phyloP scores from a whole-genome alignment of 2,888 invertebrate genomes.

The Mylabris sibirica region DNA sequence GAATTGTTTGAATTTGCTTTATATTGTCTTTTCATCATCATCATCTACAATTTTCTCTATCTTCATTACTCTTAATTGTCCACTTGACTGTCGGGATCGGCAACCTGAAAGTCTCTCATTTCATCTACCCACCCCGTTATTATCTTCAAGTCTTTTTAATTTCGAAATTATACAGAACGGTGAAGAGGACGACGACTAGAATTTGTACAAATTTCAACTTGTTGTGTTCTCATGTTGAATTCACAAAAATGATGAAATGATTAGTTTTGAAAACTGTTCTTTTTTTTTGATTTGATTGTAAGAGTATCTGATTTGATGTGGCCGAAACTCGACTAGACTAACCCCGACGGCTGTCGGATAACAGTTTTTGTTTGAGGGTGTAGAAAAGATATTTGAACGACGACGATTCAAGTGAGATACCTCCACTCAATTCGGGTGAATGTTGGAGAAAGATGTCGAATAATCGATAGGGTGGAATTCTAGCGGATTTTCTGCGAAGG shows the following conservation, averaged over 20 bases:
- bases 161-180: not conserved
- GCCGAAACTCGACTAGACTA: not conserved
- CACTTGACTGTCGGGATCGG: slow-evolving; percentile 3
- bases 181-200: not conserved
- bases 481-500: not conserved
- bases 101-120: slow-evolving; percentile 1
- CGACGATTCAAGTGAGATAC: slow-evolving; percentile 31
- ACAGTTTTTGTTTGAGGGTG: slow-evolving; percentile 23
- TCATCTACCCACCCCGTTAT: slow-evolving; percentile 5
- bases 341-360: slow-evolving; percentile 15
- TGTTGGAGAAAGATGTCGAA: slow-evolving; percentile 20
- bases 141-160: slow-evolving; percentile 4
- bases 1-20: not conserved
- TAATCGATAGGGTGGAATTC: slow-evolving; percentile 28
- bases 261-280: not conserved
- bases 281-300: too few species aligned
- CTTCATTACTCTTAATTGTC: slow-evolving; percentile 6
- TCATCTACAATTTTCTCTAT: not conserved
- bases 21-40: not conserved
- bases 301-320: not conserved
- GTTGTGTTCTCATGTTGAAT: not conserved
- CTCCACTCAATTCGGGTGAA: not conserved
- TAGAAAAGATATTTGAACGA: slow-evolving; percentile 33
- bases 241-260: not conserved
- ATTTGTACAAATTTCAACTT: not conserved